A percentile compares a stretch with the other conserved stretches of the same genome.
Conservation (phyloP, 2,797 vertebrate genomes). For the Haliaeetus vocifer region DNA sequence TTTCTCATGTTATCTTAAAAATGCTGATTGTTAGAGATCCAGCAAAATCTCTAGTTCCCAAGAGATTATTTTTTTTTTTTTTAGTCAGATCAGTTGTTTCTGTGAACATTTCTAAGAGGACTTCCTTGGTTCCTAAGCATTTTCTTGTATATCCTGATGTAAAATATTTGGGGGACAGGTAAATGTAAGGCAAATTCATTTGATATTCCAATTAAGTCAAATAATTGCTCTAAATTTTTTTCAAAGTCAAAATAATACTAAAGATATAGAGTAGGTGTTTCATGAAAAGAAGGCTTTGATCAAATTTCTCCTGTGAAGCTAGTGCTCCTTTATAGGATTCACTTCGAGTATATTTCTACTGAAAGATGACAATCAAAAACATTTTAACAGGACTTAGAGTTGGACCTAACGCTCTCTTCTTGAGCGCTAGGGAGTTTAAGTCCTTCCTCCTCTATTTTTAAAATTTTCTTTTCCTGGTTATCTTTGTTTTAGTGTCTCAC, state of each 20-base stretch:
- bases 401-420: not conserved
- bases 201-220: not conserved
- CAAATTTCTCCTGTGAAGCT: not conserved
- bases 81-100: not conserved
- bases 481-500: not conserved
- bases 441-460: not conserved
- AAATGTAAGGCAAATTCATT: not conserved
- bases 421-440: not conserved
- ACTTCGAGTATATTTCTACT: not conserved
- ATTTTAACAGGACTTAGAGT: not conserved
- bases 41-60: not conserved
- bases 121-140: not conserved
- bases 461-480: not conserved
- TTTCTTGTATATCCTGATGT: not conserved
- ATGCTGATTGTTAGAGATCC: not conserved
- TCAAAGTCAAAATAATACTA: not conserved
- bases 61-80: not conserved
- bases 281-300: not conserved
- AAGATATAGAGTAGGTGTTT: not conserved
- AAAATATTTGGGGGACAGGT: not conserved
- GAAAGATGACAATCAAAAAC: not conserved
- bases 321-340: not conserved
- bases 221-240: not conserved
- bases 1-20: not conserved
- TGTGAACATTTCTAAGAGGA: not conserved